Evolutionary conservation across 2,888 invertebrate species (phyloP), one percentile per base, ranked within the genome.

Genomic region (Ellobium chinense): DNA sequence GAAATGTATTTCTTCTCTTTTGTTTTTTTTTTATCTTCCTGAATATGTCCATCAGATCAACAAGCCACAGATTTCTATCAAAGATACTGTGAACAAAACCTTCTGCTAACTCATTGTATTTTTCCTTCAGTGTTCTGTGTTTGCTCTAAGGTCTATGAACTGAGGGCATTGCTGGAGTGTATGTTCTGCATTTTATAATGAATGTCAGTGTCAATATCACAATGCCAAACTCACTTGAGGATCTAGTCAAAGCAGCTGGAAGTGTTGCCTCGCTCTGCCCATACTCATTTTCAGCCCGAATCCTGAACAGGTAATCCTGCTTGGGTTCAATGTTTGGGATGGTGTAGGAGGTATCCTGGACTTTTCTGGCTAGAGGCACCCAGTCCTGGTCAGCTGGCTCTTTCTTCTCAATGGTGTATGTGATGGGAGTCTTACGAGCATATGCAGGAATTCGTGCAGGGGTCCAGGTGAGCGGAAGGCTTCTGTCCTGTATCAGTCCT

Each of bases 181-280:
- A n/a, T n/a, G n/a, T n/a, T n/a, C n/a, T n/a, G n/a, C n/a, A n/a
- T n/a, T n/a, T n/a, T n/a, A n/a, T n/a, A n/a, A n/a, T n/a, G n/a
- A n/a, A n/a, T n/a, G n/a, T n/a, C n/a, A n/a, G n/a, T n/a, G n/a
- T n/a, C n/a, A n/a, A n/a, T n/a, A n/a, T n/a, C n/a, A n/a, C n/a
- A n/a, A n/a, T n/a, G n/a, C n/a, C 46, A 46, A 12, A 12, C 82
- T 77, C 70, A 88, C 89, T 84, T 84, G 84, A 87, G 29, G 85
- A 80, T 79, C 89, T 87, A 68, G 87, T 88, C n/a, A 91, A 84
- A 1, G 87, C 87, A 1, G 97, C 97, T 91, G 96, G 97, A 1
- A 99, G 97, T 78, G 98, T 98, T 0, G 99, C 98, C 91, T 99
- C 99, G 93, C 98, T 98, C 85, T 98, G 95, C 66, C 99, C 99